These are phyloP conservation scores for Parus major DNA, from an alignment of 2,113 vertebrate genomes.

Conservation along the genomic window DNA sequence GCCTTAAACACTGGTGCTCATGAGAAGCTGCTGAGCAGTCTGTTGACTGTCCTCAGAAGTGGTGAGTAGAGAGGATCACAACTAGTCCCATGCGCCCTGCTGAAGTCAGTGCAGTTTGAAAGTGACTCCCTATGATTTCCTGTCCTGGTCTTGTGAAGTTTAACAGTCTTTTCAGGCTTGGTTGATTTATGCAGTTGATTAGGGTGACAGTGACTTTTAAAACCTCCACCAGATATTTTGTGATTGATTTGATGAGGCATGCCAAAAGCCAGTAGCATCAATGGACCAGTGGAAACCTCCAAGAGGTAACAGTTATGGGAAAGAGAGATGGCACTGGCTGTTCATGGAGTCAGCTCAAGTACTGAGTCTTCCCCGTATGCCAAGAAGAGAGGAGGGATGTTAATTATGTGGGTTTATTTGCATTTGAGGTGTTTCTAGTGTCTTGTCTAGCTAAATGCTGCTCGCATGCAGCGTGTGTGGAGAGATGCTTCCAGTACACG, in stretches of 20 bases:
- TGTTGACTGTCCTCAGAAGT: background rate
- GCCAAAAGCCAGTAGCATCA: background rate
- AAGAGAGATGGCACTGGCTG: background rate
- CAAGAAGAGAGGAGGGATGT: background rate
- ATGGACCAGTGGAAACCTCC: background rate
- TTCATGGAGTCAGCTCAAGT: background rate
- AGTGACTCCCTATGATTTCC: background rate
- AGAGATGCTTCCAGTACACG: background rate
- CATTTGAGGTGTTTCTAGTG: background rate
- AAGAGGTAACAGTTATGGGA: background rate
- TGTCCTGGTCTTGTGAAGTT: background rate
- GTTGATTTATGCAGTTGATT: background rate
- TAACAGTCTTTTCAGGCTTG: background rate
- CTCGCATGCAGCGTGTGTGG: fast-evolving
- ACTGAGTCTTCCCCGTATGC: background rate
- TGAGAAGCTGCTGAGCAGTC: background rate
- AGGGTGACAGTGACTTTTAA: background rate
- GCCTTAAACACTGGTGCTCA: background rate
- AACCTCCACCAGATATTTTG: background rate
- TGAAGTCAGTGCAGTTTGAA: background rate
- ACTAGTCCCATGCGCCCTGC: background rate
- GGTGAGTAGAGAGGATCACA: background rate
- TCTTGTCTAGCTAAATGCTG: background rate
- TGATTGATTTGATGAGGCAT: background rate
- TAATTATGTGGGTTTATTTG: background rate